These are phyloP conservation scores for Papilio elwesi DNA, from an alignment of 2,888 invertebrate genomes.

Conservation along the genomic window DNA sequence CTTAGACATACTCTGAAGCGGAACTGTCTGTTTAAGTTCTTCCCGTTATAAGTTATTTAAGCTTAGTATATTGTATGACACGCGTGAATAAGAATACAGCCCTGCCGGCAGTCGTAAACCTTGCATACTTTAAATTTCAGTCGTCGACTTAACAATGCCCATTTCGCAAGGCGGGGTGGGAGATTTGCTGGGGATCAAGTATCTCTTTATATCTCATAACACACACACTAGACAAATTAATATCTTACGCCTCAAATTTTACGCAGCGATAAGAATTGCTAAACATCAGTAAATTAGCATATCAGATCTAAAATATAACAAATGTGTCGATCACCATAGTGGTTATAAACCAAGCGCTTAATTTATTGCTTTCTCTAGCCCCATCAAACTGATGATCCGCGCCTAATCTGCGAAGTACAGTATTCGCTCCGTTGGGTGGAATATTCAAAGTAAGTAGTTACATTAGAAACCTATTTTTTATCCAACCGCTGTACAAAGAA, in stretches of 20 bases:
- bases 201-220: neutral
- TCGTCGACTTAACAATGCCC: conserved; percentile 23
- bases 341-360: too few species aligned
- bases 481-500: too few species aligned
- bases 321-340: too few species aligned
- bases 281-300: too few species aligned
- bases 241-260: neutral
- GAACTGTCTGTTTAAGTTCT: conserved; percentile 19
- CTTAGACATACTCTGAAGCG: conserved; percentile 14
- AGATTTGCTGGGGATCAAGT: neutral
- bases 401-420: too few species aligned
- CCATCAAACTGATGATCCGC: too few species aligned
- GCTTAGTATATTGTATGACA: conserved; percentile 20
- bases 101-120: conserved; percentile 22
- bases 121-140: conserved; percentile 36
- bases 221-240: neutral
- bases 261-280: neutral
- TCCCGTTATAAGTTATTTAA: conserved; percentile 21
- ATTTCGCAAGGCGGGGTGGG: neutral
- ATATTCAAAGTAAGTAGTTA: too few species aligned
- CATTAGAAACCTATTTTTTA: too few species aligned
- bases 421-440: too few species aligned
- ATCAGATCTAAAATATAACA: too few species aligned
- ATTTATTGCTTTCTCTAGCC: too few species aligned
- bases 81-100: conserved; percentile 11